phyloP scores from a whole-genome alignment of 64 coral and sea anemone species.

The Catalaphyllia jardinei region DNA sequence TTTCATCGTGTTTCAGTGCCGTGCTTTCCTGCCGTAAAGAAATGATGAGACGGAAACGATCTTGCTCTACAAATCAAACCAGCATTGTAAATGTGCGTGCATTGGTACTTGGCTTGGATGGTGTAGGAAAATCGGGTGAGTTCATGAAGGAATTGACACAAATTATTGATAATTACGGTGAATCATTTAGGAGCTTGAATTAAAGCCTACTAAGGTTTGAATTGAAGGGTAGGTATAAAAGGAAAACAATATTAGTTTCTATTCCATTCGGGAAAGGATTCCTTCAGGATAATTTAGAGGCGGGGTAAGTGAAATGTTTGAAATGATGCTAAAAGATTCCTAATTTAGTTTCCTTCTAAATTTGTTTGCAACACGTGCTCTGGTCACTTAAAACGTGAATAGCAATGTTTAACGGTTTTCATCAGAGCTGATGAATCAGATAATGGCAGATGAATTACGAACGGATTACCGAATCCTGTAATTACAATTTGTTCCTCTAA shows the following conservation, averaged over 20 bases:
- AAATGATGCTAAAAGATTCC: no score
- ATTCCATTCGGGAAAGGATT: no score
- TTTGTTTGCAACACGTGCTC: no score
- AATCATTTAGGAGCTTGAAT: no score
- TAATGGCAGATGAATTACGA: not conserved
- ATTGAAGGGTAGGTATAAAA: no score
- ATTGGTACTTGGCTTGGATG: slow-evolving; percentile 49
- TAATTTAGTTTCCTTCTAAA: not conserved
- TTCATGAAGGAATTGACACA: not conserved
- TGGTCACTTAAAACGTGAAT: no score
- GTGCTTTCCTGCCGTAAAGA: not conserved
- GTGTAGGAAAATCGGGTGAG: slow-evolving; percentile 71
- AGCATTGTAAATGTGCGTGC: slow-evolving; percentile 35
- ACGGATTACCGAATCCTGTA: not conserved
- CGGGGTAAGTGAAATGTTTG: no score
- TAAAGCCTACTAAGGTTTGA: no score
- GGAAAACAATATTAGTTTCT: no score
- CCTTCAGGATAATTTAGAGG: no score
- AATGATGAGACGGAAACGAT: slow-evolving; percentile 32
- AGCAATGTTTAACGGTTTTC: not conserved
- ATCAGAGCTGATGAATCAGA: not conserved
- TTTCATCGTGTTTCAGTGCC: not conserved
- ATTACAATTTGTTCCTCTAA: not conserved
- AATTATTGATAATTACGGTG: no score
- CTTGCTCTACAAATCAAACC: not conserved